These are phyloP conservation scores for Cryptotermes secundus DNA, from an alignment of 1,140 invertebrate genomes.

Conservation along the genomic window DNA sequence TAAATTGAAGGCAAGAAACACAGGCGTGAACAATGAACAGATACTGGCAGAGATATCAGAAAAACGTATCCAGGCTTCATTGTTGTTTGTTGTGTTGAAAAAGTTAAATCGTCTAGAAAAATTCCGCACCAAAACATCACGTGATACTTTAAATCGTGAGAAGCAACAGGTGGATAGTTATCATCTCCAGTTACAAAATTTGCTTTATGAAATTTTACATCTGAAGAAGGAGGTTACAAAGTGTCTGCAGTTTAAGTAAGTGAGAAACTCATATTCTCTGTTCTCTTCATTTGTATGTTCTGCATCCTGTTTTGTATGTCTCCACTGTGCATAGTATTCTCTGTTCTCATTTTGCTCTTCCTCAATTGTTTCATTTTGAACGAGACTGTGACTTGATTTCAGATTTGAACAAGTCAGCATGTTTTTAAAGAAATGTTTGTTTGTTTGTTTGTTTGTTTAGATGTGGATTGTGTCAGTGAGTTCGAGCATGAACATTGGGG, in stretches of 20 bases:
- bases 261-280: neutral
- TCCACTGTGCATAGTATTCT: too few species aligned
- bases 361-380: too few species aligned
- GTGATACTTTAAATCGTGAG: constrained; percentile 74
- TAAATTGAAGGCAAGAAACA: constrained; percentile 59
- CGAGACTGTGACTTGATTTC: too few species aligned
- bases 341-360: too few species aligned
- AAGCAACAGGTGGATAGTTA: constrained; percentile 87
- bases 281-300: too few species aligned
- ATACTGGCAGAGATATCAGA: constrained; percentile 64
- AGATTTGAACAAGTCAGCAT: too few species aligned
- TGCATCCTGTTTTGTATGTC: too few species aligned
- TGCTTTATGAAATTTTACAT: constrained; percentile 93
- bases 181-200: constrained; percentile 89
- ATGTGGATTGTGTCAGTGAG: too few species aligned
- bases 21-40: constrained; percentile 52
- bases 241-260: constrained; percentile 87
- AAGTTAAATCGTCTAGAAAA: constrained; percentile 91
- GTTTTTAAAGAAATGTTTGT: too few species aligned
- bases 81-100: constrained; percentile 78
- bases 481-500: too few species aligned
- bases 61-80: constrained; percentile 66
- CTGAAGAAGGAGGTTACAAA: constrained; percentile 91
- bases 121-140: constrained; percentile 74
- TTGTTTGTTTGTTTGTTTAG: too few species aligned